A percentile compares a stretch with the other conserved stretches of the same genome.
Conservation (phyloP, 2,113 vertebrate genomes). For the Microtus ochrogaster region DNA sequence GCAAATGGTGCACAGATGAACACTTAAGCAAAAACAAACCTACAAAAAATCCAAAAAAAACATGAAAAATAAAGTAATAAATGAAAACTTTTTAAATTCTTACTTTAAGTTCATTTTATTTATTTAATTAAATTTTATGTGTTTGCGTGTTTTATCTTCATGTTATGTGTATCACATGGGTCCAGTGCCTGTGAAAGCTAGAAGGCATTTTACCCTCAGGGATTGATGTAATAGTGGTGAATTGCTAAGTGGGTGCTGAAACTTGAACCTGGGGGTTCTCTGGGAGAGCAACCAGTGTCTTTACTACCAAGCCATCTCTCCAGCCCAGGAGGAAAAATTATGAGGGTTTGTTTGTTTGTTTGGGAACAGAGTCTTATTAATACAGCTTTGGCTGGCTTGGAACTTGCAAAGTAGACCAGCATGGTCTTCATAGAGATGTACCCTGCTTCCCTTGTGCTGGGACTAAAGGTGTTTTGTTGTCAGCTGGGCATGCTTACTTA, state of each 20-base stretch:
- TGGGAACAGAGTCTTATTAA: neutral
- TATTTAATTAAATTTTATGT: neutral
- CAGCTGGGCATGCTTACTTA: neutral
- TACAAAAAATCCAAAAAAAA: neutral
- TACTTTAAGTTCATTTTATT: neutral
- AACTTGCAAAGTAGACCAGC: neutral
- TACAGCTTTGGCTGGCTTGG: neutral
- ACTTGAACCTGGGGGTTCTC: neutral
- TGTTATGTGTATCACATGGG: neutral
- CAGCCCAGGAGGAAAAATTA: neutral
- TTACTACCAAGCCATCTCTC: neutral
- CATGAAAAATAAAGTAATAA: neutral
- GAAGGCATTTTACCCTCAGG: neutral
- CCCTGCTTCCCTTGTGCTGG: neutral
- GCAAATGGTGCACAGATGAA: neutral
- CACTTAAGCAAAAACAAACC: neutral
- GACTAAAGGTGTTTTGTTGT: neutral
- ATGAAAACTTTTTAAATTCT: neutral
- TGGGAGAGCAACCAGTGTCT: neutral
- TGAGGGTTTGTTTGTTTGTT: neutral
- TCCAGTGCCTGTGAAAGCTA: neutral
- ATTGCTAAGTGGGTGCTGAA: neutral
- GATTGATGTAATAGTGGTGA: too few relatives aligned
- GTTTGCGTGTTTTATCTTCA: neutral
- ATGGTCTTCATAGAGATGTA: neutral